Percentiles rank a stretch among this genome's conserved stretches.
Evolutionary conservation across 2,888 invertebrate genomes (phyloP).

Genomic region (Drosophila mayaguana): DNA sequence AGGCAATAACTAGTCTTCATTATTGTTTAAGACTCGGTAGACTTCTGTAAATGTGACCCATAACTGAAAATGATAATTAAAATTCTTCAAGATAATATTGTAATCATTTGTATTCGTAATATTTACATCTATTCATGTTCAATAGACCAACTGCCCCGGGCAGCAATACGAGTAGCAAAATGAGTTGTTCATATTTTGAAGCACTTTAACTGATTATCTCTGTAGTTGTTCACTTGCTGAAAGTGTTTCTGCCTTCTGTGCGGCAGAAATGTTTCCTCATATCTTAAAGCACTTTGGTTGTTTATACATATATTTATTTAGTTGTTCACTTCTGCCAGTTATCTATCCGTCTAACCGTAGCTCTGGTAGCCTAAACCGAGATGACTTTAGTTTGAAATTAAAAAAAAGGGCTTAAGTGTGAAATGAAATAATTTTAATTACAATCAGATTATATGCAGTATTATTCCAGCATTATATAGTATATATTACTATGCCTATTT

Average conservation of each 20-base stretch:
- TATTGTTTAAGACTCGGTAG: neutral
- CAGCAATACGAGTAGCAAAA: constrained; percentile 4
- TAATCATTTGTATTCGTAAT: neutral
- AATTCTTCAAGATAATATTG: neutral
- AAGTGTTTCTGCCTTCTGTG: constrained; percentile 1
- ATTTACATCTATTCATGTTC: neutral
- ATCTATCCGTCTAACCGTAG: neutral
- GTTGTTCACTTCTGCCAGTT: neutral
- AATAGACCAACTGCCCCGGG: neutral
- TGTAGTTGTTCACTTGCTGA: neutral
- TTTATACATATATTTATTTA: neutral
- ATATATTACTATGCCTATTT: neutral
- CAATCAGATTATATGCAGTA: neutral
- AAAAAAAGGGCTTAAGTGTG: neutral
- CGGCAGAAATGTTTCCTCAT: neutral
- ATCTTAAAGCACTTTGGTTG: constrained; percentile 10
- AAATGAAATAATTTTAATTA: neutral
- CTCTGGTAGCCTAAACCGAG: neutral
- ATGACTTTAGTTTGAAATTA: neutral
- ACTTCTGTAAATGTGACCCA: neutral
- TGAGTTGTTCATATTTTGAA: constrained; percentile 1
- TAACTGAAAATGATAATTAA: neutral
- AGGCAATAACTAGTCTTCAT: neutral
- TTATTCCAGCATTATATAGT: neutral
- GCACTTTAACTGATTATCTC: constrained; percentile 7